phyloP scores from a whole-genome alignment of 2,113 vertebrate genomes.

The Menidia beryllina region DNA sequence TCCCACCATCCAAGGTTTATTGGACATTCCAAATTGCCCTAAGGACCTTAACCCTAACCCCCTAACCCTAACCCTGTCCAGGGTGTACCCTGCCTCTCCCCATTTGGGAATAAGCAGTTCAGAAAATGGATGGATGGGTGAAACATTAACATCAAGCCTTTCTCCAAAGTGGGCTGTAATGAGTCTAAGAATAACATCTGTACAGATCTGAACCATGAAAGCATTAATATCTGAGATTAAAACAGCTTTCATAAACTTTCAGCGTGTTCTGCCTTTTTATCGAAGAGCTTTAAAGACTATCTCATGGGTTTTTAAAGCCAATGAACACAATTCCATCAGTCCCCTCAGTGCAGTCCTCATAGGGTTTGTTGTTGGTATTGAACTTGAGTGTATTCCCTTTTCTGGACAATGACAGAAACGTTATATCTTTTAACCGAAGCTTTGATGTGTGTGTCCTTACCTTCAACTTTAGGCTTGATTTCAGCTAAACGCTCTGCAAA shows the following conservation, averaged over 20 bases:
- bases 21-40: too few species aligned
- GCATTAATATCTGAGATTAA: neutral
- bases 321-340: neutral
- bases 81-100: too few species aligned
- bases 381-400: neutral
- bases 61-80: too few species aligned
- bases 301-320: too few species aligned
- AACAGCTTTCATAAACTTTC: neutral
- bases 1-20: too few species aligned
- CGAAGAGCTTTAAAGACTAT: too few species aligned
- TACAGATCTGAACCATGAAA: neutral
- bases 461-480: constrained; percentile 94
- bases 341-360: too few species aligned
- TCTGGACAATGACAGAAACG: neutral
- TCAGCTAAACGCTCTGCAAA: constrained; percentile 92
- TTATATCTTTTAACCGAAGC: neutral
- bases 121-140: too few species aligned
- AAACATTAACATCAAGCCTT: neutral
- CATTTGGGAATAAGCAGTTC: too few species aligned
- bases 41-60: too few species aligned
- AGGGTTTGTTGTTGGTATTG: neutral
- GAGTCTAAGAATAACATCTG: neutral
- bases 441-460: constrained; percentile 67
- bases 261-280: too few species aligned
- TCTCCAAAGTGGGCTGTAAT: neutral